Base-by-base conservation (phyloP, 1,140 invertebrate genomes). In the Camponotus vicinus region DNA sequence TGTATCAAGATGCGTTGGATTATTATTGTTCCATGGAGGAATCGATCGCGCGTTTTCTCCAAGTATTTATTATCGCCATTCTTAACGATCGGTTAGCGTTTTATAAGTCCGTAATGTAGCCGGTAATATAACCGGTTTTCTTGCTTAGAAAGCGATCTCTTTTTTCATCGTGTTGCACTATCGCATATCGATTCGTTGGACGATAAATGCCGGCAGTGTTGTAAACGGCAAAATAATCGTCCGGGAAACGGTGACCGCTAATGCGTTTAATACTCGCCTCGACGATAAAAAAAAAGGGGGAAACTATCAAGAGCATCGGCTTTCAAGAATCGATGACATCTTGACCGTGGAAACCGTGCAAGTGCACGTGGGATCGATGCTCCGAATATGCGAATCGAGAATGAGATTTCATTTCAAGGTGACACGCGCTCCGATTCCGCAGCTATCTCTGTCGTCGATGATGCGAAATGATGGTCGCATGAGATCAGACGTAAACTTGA, bases 31-130 rank as follows among this genome's bases (percentile, higher is more conserved):
- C 6, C 21, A n/a, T 21, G 15, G 49, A 79, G 13, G 40, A 61
- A 75, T 75, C 77, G 76, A 69, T 45, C 34, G 49, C 15, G 27
- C 49, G 11, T 86, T 66, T 85, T 63, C 42, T n/a, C 11, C 49
- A 52, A 57, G 73, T 52, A 40, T 34, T 37, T 73, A 79, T 71
- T 37, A 85, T 78, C 82, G 49, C 59, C 52, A 34, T 15, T 59
- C 32, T 63, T 79, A 77, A 76, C 21, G 49, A 66, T 71, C 84
- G 87, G 64, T 86, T 86, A 18, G 61, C n/a, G 63, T 89, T 85
- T 89, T 66, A 61, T 40, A 83, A 89, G 69, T 89, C 85, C 80
- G 67, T 87, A 90, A 90, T 63, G 9, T 79, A 89, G 52, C 84
- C 66, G 71, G 49, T 63, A 42, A 71, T 40, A 52, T 34, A 86